Evolutionary conservation across 1,140 invertebrate genomes (phyloP), one percentile per base, ranked within the genome.

Genomic region (Drosophila pseudoobscura): DNA sequence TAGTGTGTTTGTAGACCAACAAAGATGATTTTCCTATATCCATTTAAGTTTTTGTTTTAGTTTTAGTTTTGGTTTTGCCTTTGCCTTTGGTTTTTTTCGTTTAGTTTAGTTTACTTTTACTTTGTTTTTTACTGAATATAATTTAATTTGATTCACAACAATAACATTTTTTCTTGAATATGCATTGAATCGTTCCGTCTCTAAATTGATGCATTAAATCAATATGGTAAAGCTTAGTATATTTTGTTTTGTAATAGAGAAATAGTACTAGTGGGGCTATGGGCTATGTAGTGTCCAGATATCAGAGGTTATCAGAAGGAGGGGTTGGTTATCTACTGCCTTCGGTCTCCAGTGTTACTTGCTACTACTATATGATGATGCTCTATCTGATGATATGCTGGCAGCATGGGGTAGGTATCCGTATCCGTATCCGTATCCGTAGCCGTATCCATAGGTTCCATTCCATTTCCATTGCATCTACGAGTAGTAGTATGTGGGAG

Each of bases 101-200:
- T 56, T 62, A 71, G 47, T 11, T 22, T 24, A 22, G n/a, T 43
- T 54, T 39, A 39, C 35, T 13, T 51, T 53, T 43, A 64, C 49
- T 78, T 74, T 78, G 4, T 26, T 24, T 26, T 26, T 26, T 26
- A 26, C 24, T 31, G 75, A 78, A 82, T 82, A 65, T 79, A 84
- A 76, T 87, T 87, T 82, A 72, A 73, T 82, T 87, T 88, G 75
- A 87, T 88, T 87, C 83, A 87, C 82, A 87, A 87, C 82, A 87
- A 87, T 87, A 87, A 87, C 82, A 87, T 78, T 85, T 39, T 39
- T 39, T 39, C 11, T 39, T 87, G 65, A 87, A 87, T 87, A 87
- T 80, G 80, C 80, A 63, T 82, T 45, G 54, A 47, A 47, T 45
- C 17, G 57, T 51, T 0, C 31, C 2, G 29, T 44, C 54, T 51